A percentile compares a stretch with the other conserved stretches of the same genome.
phyloP scores from a whole-genome alignment of 2,797 vertebrate species.

The Cetoscarus ocellatus region DNA sequence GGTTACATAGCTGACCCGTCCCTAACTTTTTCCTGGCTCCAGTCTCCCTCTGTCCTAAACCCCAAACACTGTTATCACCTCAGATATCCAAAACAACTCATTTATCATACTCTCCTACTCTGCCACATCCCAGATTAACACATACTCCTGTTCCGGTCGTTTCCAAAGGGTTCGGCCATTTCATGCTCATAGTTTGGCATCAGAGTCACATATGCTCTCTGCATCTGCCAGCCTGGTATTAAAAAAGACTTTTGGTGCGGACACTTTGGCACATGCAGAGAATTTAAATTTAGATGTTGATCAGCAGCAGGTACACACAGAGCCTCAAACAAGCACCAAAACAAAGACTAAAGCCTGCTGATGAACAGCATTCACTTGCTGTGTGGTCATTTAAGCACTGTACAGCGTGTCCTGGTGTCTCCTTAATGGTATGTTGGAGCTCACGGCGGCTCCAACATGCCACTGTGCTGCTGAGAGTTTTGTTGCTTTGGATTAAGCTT shows the following conservation, averaged over 20 bases:
- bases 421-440: constrained; percentile 12
- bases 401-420: constrained; percentile 13
- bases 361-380: constrained; percentile 24
- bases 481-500: constrained; percentile 48
- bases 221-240: constrained; percentile 59
- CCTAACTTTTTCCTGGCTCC: not conserved
- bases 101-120: constrained; percentile 23
- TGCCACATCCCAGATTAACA: constrained; percentile 3
- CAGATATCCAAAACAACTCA: constrained; percentile 30
- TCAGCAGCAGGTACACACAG: constrained; percentile 21
- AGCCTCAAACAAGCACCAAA: constrained; percentile 16
- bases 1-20: not conserved
- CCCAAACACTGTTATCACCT: not conserved
- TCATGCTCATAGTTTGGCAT: constrained; percentile 35
- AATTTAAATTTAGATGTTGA: constrained; percentile 59
- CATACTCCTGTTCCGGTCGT: constrained; percentile 15
- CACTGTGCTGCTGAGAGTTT: constrained; percentile 18
- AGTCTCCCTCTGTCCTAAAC: not conserved
- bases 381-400: constrained; percentile 25
- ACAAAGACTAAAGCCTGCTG: constrained; percentile 21
- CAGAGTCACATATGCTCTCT: constrained; percentile 36
- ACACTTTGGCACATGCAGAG: constrained; percentile 35
- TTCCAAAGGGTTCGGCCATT: constrained; percentile 32
- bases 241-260: constrained; percentile 50
- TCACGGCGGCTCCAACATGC: constrained; percentile 24